Evolutionary conservation across 2,113 vertebrate genomes (phyloP).

Genomic region (Echinops telfairi): DNA sequence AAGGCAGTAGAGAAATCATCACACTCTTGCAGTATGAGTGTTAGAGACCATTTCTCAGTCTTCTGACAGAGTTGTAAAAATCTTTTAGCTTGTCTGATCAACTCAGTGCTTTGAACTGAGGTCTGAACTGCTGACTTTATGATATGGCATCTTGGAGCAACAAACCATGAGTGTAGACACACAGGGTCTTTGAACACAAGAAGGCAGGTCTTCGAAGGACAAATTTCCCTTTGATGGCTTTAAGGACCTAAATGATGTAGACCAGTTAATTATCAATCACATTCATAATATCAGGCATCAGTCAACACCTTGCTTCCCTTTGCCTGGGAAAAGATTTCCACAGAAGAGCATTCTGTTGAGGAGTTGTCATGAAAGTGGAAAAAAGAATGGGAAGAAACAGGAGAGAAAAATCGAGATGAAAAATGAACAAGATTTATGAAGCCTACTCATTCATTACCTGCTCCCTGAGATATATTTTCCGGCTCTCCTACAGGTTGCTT

Average conservation of each 20-base stretch:
- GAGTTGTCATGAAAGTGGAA: conserved; percentile 53
- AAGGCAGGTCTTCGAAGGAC: not conserved
- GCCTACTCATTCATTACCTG: not conserved
- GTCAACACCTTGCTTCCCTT: not conserved
- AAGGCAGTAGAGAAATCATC: conserved; percentile 83
- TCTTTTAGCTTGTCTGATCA: conserved; percentile 65
- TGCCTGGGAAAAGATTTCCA: conserved; percentile 34
- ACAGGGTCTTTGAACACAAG: not conserved
- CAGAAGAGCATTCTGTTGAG: conserved; percentile 40
- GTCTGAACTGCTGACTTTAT: conserved; percentile 55
- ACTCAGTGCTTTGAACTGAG: not conserved
- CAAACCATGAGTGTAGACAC: too few species aligned
- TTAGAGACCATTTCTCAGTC: conserved; percentile 75
- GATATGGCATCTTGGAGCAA: not conserved
- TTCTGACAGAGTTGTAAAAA: conserved; percentile 78
- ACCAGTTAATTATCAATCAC: not conserved
- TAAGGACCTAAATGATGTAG: not conserved
- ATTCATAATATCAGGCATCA: not conserved
- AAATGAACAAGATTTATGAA: conserved; percentile 75
- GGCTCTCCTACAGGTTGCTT: conserved; percentile 23
- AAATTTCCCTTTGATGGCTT: not conserved
- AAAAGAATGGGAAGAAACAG: conserved; percentile 61
- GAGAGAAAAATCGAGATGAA: conserved; percentile 74
- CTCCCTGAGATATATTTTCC: conserved; percentile 76
- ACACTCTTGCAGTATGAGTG: conserved; percentile 72